These are phyloP conservation scores for Malurus splendens DNA, from an alignment of 2,797 vertebrate species.

Conservation along the genomic window DNA sequence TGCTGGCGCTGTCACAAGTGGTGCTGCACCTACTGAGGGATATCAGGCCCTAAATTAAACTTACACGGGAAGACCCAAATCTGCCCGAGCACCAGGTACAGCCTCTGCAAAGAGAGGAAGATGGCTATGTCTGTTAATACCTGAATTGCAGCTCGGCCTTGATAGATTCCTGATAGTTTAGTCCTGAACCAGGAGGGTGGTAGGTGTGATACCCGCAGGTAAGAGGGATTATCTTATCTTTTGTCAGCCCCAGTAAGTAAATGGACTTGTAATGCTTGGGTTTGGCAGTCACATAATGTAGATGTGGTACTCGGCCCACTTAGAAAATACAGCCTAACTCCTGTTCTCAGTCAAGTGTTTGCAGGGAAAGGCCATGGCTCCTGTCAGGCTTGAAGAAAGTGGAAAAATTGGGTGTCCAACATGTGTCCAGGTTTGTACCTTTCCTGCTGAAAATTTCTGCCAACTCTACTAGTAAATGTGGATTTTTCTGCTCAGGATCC, in stretches of 20 bases:
- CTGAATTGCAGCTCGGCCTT: not conserved
- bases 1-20: not conserved
- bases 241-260: not conserved
- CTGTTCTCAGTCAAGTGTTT: not conserved
- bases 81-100: not conserved
- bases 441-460: not conserved
- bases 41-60: not conserved
- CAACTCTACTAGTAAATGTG: not conserved
- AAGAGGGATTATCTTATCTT: not conserved
- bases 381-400: not conserved
- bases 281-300: not conserved
- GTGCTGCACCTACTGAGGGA: not conserved
- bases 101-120: not conserved
- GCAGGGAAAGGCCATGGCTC: not conserved
- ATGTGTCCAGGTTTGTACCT: not conserved
- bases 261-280: not conserved
- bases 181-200: not conserved
- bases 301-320: not conserved
- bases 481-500: not conserved
- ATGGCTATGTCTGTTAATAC: not conserved
- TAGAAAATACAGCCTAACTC: not conserved
- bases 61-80: rapidly evolving
- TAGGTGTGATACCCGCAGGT: not conserved
- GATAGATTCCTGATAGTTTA: not conserved
- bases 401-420: not conserved